These are phyloP conservation scores for Leistus spinibarbis DNA, from an alignment of 2,888 invertebrate genomes.

Conservation along the genomic window DNA sequence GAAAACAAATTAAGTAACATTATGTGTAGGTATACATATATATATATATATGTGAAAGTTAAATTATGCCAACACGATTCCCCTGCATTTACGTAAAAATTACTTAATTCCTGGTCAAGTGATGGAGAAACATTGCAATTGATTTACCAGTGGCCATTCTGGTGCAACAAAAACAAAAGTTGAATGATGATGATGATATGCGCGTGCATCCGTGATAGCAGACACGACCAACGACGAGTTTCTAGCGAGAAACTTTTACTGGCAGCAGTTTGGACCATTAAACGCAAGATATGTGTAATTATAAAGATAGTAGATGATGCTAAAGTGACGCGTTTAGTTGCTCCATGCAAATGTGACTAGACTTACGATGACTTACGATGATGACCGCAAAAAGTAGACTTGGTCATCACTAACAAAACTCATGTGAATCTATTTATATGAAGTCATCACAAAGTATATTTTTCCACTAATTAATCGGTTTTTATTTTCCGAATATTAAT, in stretches of 20 bases:
- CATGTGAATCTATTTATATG: not conserved
- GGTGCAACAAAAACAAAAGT: not conserved
- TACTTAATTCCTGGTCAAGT: not conserved
- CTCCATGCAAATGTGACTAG: slow-evolving; percentile 12
- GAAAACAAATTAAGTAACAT: not conserved
- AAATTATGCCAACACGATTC: not conserved
- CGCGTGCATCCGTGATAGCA: not conserved
- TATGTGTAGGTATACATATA: no score
- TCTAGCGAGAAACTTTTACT: slow-evolving; percentile 23
- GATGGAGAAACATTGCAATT: not conserved
- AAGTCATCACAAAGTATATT: no score
- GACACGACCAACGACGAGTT: not conserved
- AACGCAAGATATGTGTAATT: slow-evolving; percentile 33
- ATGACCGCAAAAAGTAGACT: not conserved
- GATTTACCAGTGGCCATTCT: not conserved
- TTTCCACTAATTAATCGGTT: no score
- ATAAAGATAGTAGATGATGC: slow-evolving; percentile 32
- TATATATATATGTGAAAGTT: not conserved
- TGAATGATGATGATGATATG: not conserved
- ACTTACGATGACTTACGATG: not conserved
- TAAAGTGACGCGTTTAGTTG: slow-evolving; percentile 13
- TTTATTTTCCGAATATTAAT: no score
- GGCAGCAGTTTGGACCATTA: slow-evolving; percentile 28
- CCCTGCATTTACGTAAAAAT: not conserved
- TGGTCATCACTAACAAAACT: not conserved